Base-by-base conservation (phyloP, 2,888 invertebrate species). In the Neelides folsomi region DNA sequence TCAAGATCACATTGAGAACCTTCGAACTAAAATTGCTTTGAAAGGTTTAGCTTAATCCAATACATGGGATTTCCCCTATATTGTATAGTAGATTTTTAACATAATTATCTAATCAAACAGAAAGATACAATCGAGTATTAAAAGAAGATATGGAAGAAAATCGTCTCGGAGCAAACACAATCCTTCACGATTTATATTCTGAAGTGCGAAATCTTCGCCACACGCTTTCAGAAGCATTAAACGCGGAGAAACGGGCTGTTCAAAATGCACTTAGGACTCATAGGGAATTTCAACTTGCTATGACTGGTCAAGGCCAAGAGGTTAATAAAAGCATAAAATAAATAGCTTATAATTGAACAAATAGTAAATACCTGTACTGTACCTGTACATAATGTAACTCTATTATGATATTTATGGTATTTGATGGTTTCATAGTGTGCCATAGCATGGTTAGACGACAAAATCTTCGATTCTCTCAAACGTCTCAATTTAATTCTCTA, bases 361-460 rank as follows among this genome's bases (percentile, higher is more conserved):
- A n/a, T n/a, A n/a, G n/a, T n/a, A n/a, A n/a, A n/a, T n/a, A n/a
- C n/a, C n/a, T n/a, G n/a, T n/a, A n/a, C n/a, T 27, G 3, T 27
- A 27, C 27, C 7, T 27, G 27, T 5, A 7, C 27, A 27, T 27
- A 27, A 27, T 27, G 27, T 27, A 5, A 27, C n/a, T n/a, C n/a
- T n/a, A n/a, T n/a, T n/a, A n/a, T n/a, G n/a, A n/a, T n/a, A n/a
- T n/a, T n/a, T n/a, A n/a, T 15, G 5, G 2, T 10, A 35, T 42
- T 49, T 16, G 2, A 38, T 15, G n/a, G 13, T 19, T n/a, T n/a
- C 19, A 19, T 40, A 55, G 55, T 10, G 51, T 16, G 64, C 64
- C n/a, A 52, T 63, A 10, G 53, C 55, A 6, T 64, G 64, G 64
- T 44, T 64, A 27, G 64, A 64, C 13, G 64, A 64, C 47, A 64